Percentiles rank a stretch among this genome's conserved stretches.
Conservation (phyloP, 2,888 invertebrate genomes). For the Mythimna loreyi region DNA sequence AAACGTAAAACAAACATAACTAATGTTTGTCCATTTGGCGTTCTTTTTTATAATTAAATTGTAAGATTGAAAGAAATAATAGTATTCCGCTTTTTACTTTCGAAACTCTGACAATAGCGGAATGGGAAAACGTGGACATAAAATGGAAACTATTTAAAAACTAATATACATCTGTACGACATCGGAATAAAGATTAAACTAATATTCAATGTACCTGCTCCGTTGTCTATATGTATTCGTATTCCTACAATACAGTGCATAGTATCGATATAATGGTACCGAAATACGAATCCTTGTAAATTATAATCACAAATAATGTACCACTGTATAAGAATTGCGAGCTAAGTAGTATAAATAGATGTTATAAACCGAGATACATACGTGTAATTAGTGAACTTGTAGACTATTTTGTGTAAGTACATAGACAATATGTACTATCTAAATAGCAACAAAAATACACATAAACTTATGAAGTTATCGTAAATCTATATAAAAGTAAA, state of each 20-base stretch:
- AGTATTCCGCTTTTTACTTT: neutral
- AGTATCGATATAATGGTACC: neutral
- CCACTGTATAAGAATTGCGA: conserved; percentile 6
- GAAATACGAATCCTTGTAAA: neutral
- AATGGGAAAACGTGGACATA: neutral
- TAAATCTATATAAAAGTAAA: neutral
- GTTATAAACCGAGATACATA: neutral
- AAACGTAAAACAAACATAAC: conserved; percentile 12
- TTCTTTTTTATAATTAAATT: neutral
- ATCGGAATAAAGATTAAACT: too few species aligned
- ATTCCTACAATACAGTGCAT: neutral
- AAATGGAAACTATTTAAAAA: conserved; percentile 7
- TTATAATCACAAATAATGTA: neutral
- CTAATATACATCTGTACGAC: neutral
- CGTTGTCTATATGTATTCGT: neutral
- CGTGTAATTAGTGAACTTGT: neutral
- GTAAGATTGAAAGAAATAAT: neutral
- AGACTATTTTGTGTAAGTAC: neutral
- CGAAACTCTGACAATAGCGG: neutral
- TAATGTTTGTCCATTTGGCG: neutral
- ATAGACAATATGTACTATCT: neutral
- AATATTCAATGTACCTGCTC: neutral
- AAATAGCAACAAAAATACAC: neutral
- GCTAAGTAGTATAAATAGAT: neutral
- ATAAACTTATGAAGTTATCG: conserved; percentile 7